Percentiles rank a stretch among this genome's conserved stretches.
These are phyloP conservation scores for Microcebus jonahi DNA, from an alignment of 2,113 vertebrate genomes.

Conservation along the genomic window DNA sequence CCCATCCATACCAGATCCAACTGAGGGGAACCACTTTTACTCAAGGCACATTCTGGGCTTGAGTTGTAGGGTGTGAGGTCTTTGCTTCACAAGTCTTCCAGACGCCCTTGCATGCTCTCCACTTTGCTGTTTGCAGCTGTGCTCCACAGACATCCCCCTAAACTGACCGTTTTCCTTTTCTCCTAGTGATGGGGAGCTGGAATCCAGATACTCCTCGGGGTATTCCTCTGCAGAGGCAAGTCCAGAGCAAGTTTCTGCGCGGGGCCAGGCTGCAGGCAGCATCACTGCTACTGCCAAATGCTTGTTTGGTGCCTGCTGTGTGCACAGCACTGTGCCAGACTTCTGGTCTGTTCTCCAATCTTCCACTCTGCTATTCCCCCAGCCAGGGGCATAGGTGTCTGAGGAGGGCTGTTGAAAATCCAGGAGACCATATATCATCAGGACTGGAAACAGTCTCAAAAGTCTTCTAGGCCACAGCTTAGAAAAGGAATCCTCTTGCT, in stretches of 20 bases:
- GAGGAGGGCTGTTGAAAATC: conserved; percentile 44
- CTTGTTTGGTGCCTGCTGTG: conserved; percentile 17
- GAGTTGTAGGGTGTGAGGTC: background rate
- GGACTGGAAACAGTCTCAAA: background rate
- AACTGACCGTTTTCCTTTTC: conserved; percentile 74
- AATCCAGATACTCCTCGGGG: conserved; percentile 96
- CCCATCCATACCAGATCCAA: background rate
- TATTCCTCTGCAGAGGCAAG: conserved; percentile 99
- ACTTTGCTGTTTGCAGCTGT: background rate
- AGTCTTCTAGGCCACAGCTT: background rate
- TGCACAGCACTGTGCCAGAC: conserved; percentile 18
- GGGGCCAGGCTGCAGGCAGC: background rate
- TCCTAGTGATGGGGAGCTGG: conserved; percentile 93
- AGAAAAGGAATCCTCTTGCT: conserved; percentile 26
- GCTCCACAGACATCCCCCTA: background rate
- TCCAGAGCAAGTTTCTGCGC: conserved; percentile 15
- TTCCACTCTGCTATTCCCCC: conserved; percentile 10
- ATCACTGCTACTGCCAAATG: background rate
- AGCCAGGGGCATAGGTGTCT: background rate
- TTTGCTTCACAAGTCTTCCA: conserved; percentile 3
- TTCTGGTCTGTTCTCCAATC: conserved; percentile 23
- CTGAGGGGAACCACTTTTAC: background rate
- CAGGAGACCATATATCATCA: background rate
- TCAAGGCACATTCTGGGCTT: background rate
- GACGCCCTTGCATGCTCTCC: conserved; percentile 38